These are phyloP conservation scores for Harpagifer antarcticus DNA, from an alignment of 2,797 vertebrate species.

Conservation along the genomic window DNA sequence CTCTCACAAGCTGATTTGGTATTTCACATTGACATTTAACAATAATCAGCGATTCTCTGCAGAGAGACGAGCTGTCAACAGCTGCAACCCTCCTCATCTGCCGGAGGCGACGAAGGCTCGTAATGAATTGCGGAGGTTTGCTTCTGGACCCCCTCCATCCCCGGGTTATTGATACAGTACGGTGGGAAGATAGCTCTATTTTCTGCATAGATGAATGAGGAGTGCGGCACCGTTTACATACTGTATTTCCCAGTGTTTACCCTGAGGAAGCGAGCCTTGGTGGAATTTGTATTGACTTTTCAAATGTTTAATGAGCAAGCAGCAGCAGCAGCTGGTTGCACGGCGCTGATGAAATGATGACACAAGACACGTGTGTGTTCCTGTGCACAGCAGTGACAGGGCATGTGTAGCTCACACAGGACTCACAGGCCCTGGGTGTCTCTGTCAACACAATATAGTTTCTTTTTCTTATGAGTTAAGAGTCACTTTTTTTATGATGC, in stretches of 20 bases:
- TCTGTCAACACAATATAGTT: background rate
- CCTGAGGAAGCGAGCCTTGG: slow-evolving; percentile 71
- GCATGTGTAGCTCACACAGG: slow-evolving; percentile 24
- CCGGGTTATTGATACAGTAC: slow-evolving; percentile 78
- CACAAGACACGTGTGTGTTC: slow-evolving; percentile 48
- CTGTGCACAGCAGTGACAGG: slow-evolving; percentile 40
- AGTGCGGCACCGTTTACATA: slow-evolving; percentile 70
- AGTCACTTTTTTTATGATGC: background rate
- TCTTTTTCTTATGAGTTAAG: background rate
- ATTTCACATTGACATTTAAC: slow-evolving; percentile 81
- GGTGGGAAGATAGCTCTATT: slow-evolving; percentile 71
- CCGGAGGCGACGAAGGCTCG: slow-evolving; percentile 55
- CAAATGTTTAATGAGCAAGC: slow-evolving; percentile 86
- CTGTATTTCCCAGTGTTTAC: slow-evolving; percentile 80
- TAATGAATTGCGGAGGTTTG: slow-evolving; percentile 76
- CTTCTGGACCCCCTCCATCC: slow-evolving; percentile 59
- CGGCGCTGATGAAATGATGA: slow-evolving; percentile 69
- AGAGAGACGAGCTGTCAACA: slow-evolving; percentile 59
- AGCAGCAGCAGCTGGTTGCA: slow-evolving; percentile 76
- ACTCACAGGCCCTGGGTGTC: background rate
- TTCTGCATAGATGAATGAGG: slow-evolving; percentile 72
- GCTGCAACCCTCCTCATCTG: slow-evolving; percentile 67
- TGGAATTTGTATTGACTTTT: slow-evolving; percentile 84
- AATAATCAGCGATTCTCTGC: slow-evolving; percentile 66
- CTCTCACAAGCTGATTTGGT: slow-evolving; percentile 54